phyloP scores from a whole-genome alignment of 2,888 invertebrate species.

The Drepanosiphum platanoidis region DNA sequence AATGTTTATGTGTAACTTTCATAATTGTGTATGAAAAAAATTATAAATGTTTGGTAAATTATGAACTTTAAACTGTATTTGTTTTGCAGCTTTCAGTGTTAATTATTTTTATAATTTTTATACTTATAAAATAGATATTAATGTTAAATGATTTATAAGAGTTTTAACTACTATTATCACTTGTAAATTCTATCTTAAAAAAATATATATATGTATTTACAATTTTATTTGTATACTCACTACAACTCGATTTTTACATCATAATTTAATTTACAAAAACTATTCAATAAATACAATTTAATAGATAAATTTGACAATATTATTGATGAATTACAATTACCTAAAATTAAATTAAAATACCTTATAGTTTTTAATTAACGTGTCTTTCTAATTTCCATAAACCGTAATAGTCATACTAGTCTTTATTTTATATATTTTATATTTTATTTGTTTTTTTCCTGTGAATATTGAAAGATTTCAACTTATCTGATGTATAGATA shows the following conservation, averaged over 20 bases:
- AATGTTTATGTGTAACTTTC: neutral
- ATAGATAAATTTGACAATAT: too few relatives aligned
- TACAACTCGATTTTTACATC: neutral
- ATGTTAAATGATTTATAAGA: neutral
- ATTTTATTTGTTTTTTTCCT: too few relatives aligned
- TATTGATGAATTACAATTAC: too few relatives aligned
- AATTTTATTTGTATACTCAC: neutral
- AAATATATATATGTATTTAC: neutral
- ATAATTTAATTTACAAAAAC: too few relatives aligned
- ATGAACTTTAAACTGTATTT: neutral
- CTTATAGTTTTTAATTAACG: too few relatives aligned
- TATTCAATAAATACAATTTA: too few relatives aligned
- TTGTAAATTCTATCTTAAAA: neutral
- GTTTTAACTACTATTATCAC: neutral
- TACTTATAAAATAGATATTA: neutral
- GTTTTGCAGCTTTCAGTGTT: neutral
- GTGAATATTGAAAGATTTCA: too few relatives aligned
- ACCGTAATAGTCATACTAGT: too few relatives aligned
- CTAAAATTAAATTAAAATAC: too few relatives aligned
- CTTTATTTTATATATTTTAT: too few relatives aligned
- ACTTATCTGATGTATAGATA: too few relatives aligned
- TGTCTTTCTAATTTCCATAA: too few relatives aligned
- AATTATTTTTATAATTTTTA: neutral
- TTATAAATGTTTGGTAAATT: neutral
- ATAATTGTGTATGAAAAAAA: neutral